phyloP scores from a whole-genome alignment of 2,797 vertebrate species.

The Sparus aurata region DNA sequence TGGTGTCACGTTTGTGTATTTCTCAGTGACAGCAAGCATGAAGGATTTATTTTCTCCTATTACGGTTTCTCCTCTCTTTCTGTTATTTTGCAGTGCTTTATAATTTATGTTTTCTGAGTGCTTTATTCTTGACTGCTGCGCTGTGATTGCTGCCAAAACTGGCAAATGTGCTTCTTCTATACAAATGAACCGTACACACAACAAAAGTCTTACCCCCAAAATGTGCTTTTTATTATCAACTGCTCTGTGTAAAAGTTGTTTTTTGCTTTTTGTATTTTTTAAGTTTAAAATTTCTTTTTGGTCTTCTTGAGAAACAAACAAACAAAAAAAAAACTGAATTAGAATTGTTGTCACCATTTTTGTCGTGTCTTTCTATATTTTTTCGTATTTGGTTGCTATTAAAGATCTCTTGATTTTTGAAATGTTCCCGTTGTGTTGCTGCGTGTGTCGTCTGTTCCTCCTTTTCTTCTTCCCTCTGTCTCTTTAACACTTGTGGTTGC shows the following conservation, averaged over 20 bases:
- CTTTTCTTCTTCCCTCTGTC: conserved; percentile 28
- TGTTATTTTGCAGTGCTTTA: conserved; percentile 85
- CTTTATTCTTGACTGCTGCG: conserved; percentile 83
- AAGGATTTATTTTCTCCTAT: conserved; percentile 82
- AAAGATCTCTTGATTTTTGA: conserved; percentile 84
- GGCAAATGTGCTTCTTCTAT: conserved; percentile 81
- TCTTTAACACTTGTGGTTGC: conserved; percentile 46
- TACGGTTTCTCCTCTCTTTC: conserved; percentile 64
- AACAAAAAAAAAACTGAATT: conserved; percentile 36
- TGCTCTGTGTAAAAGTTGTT: conserved; percentile 74
- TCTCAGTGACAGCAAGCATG: conserved; percentile 84
- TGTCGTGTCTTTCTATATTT: conserved; percentile 78
- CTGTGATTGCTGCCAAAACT: conserved; percentile 81
- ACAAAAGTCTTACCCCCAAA: conserved; percentile 72
- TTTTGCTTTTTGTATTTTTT: conserved; percentile 55
- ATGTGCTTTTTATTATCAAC: conserved; percentile 82
- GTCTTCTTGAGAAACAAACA: conserved; percentile 29
- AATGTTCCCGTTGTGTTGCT: conserved; percentile 52
- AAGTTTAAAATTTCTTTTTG: conserved; percentile 49
- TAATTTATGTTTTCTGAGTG: conserved; percentile 83
- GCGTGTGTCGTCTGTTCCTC: conserved; percentile 48
- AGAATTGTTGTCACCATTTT: conserved; percentile 73
- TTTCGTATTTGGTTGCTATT: conserved; percentile 83
- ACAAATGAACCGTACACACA: conserved; percentile 74
- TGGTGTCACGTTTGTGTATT: conserved; percentile 86